phyloP scores from a whole-genome alignment of 1,140 invertebrate species.

The Ips typographus region DNA sequence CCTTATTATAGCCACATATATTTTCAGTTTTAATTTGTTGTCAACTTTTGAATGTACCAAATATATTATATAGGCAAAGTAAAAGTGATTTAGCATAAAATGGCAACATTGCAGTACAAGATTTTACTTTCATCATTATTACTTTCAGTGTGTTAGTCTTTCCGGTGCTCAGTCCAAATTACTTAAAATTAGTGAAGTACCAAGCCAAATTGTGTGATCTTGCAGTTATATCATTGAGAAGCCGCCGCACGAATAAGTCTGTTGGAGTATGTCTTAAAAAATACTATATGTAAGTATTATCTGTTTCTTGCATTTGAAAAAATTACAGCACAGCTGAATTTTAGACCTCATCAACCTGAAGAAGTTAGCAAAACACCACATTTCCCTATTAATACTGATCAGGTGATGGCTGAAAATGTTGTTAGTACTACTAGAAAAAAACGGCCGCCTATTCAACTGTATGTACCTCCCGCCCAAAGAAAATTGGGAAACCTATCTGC shows the following conservation, averaged over 20 bases:
- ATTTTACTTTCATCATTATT: conserved; percentile 49
- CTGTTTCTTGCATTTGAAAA: neutral
- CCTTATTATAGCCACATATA: too few relatives aligned
- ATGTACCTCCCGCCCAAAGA: conserved; percentile 48
- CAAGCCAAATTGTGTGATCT: conserved; percentile 46
- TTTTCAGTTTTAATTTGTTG: neutral
- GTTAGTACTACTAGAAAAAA: conserved; percentile 33
- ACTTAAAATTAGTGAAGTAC: conserved; percentile 44
- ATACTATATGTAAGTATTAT: conserved; percentile 38
- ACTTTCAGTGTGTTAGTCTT: conserved; percentile 48
- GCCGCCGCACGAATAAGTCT: conserved; percentile 34
- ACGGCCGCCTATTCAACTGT: conserved; percentile 43
- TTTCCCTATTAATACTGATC: neutral
- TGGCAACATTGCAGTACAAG: conserved; percentile 22
- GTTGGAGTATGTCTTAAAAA: conserved; percentile 44
- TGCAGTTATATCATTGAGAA: conserved; percentile 39
- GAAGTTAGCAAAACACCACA: conserved; percentile 7
- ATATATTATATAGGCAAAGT: neutral
- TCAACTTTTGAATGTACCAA: neutral
- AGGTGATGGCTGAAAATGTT: conserved; percentile 33
- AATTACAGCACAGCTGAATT: neutral
- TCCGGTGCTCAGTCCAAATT: conserved; percentile 44
- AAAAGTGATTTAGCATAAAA: conserved; percentile 14
- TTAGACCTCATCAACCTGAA: conserved; percentile 17
- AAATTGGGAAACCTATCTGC: neutral